Base-by-base conservation (phyloP, 1,140 invertebrate genomes). In the Anastatus disparis region DNA sequence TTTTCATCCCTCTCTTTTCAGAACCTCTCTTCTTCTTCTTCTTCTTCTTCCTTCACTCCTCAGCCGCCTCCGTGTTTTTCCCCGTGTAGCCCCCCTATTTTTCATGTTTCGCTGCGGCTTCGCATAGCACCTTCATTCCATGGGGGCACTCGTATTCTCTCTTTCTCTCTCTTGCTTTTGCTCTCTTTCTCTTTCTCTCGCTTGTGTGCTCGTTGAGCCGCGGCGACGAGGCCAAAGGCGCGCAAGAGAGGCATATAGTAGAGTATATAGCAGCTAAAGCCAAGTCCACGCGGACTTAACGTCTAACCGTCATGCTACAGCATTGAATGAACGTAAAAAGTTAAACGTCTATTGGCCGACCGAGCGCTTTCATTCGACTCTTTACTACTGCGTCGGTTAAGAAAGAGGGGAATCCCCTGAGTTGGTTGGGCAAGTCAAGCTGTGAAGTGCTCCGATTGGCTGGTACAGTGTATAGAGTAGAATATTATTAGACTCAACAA, bases 81-180 rank as follows among this genome's bases (percentile, higher is more conserved):
- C 80, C 81, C 81, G 75, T 84, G 82, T 84, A 84, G 80, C 81
- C 83, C 83, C n/a, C 83, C 82, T 85, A 86, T 86, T 86, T 85
- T 86, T 86, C 84, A 86, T 86, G 84, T 86, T 86, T 85, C 84
- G 83, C 81, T 86, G 84, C 82, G 84, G 84, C 84, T 86, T 85
- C 84, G 83, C 79, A 77, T 84, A 85, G 84, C 84, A 86, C 84
- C 84, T 86, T 86, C 80, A 81, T 83, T 84, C 79, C 80, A 80
- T 78, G 78, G 78, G 80, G 78, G 78, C 74, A 75, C 55, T 64
- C 53, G 55, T 71, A 62, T 56, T 48, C 31, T 59, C 56, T 40
- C 38, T 67, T 68, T 53, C 48, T 15, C 67, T 63, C 27, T n/a
- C 56, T 38, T 44, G 31, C 22, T n/a, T 31, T 42, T 48, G n/a